phyloP scores from a whole-genome alignment of 2,888 invertebrate genomes.

The Gastracanthus pulcherrimus region DNA sequence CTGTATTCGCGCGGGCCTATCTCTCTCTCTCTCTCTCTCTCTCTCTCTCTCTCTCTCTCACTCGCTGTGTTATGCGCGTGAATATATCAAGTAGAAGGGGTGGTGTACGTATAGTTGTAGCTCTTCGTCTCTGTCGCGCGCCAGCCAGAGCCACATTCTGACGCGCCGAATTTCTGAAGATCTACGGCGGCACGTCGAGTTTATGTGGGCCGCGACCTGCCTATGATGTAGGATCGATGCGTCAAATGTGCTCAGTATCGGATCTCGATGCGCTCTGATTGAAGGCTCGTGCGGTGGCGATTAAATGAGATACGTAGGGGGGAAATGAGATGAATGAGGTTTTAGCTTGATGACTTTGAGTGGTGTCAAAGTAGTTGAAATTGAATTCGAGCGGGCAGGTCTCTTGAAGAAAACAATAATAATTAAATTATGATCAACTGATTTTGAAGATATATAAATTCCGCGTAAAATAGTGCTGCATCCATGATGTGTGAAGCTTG shows the following conservation, averaged over 20 bases:
- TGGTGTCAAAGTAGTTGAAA: neutral
- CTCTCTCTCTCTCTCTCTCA: neutral
- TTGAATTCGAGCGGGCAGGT: too few relatives aligned
- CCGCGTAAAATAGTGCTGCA: too few relatives aligned
- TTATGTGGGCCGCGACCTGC: too few relatives aligned
- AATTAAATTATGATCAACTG: too few relatives aligned
- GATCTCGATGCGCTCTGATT: neutral
- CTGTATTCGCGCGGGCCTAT: neutral
- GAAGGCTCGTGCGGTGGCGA: neutral
- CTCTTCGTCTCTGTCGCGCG: neutral
- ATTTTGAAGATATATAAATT: too few relatives aligned
- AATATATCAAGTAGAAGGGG: neutral
- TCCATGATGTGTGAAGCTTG: too few relatives aligned
- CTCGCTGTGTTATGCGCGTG: neutral
- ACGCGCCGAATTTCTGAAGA: neutral
- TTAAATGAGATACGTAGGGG: neutral
- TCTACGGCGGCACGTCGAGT: neutral
- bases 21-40: neutral
- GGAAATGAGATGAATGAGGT: neutral
- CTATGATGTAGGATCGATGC: neutral
- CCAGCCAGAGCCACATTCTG: neutral
- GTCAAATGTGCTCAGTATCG: too few relatives aligned
- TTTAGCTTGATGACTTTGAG: neutral
- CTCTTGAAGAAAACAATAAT: too few relatives aligned
- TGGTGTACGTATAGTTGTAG: too few relatives aligned